Evolutionary conservation across 2,113 vertebrate species (phyloP).

Genomic region (Suricata suricatta): DNA sequence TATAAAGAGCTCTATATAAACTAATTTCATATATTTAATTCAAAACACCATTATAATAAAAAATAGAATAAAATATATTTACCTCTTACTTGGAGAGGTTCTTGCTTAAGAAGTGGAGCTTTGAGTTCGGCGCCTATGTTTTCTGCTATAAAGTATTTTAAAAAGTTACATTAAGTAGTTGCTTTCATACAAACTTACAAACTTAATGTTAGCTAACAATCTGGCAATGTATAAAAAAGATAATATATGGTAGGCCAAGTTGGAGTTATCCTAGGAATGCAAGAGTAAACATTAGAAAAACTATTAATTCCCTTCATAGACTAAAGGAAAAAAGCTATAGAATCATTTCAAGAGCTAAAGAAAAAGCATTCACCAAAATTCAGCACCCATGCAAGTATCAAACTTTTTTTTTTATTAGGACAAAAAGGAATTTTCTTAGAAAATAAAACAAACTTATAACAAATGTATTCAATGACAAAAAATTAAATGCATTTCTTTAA

Average conservation of each 20-base stretch:
- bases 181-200: constrained; percentile 50
- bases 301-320: not conserved
- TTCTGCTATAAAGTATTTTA: constrained; percentile 79
- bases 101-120: constrained; percentile 80
- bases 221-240: constrained; percentile 28
- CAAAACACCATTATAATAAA: constrained; percentile 10
- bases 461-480: not conserved
- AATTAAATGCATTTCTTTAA: not conserved
- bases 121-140: constrained; percentile 78
- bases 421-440: constrained; percentile 12
- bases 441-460: not conserved
- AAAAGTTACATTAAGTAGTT: constrained; percentile 47
- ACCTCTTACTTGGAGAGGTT: constrained; percentile 88
- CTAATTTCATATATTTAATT: constrained; percentile 17
- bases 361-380: constrained; percentile 54
- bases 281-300: constrained; percentile 6
- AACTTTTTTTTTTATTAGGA: constrained; percentile 9
- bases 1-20: not conserved
- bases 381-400: not conserved
- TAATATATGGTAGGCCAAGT: not conserved
- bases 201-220: constrained; percentile 24
- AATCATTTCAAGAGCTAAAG: constrained; percentile 14
- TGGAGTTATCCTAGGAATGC: not conserved
- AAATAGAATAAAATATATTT: constrained; percentile 64
- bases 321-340: not conserved